These are phyloP conservation scores for Lampris megalopsis DNA, from an alignment of 2,113 vertebrate species.

Conservation along the genomic window DNA sequence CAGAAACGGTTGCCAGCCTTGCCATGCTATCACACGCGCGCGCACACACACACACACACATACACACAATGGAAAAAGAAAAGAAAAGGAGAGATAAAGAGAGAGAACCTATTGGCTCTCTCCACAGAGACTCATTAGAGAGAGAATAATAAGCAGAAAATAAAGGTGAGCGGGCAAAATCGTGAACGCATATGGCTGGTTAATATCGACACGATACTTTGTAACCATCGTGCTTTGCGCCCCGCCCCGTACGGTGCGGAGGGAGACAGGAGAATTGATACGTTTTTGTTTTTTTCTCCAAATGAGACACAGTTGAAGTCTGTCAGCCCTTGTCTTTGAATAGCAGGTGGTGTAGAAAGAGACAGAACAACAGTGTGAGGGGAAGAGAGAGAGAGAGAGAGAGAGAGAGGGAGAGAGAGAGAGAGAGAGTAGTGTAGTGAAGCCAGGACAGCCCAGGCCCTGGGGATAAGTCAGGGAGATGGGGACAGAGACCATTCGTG, in stretches of 20 bases:
- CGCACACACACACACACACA: slow-evolving; percentile 34
- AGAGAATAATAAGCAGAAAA: slow-evolving; percentile 71
- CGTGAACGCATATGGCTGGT: slow-evolving; percentile 64
- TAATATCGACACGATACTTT: slow-evolving; percentile 78
- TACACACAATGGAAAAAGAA: slow-evolving; percentile 2
- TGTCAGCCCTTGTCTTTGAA: slow-evolving; percentile 56
- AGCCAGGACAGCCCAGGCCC: slow-evolving; percentile 31
- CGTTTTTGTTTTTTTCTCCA: slow-evolving; percentile 51
- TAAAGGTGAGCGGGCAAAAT: slow-evolving; percentile 64
- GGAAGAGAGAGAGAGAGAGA: slow-evolving; percentile 12
- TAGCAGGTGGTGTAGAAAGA: slow-evolving; percentile 65
- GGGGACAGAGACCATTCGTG: slow-evolving; percentile 21
- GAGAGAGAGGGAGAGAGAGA: background rate
- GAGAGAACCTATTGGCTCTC: slow-evolving; percentile 14
- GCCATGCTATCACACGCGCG: slow-evolving; percentile 48
- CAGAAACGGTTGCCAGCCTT: slow-evolving; percentile 48
- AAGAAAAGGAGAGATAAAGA: background rate
- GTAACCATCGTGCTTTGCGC: slow-evolving; percentile 54
- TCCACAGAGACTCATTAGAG: slow-evolving; percentile 81
- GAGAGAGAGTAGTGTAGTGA: slow-evolving; percentile 13
- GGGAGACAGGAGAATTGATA: slow-evolving; percentile 59
- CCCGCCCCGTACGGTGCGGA: slow-evolving; percentile 15
- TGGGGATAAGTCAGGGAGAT: slow-evolving; percentile 21
- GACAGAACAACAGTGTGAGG: slow-evolving; percentile 37
- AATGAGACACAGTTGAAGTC: slow-evolving; percentile 52